Evolutionary conservation across 2,888 invertebrate genomes (phyloP).

Genomic region (Ferrisia virgata): DNA sequence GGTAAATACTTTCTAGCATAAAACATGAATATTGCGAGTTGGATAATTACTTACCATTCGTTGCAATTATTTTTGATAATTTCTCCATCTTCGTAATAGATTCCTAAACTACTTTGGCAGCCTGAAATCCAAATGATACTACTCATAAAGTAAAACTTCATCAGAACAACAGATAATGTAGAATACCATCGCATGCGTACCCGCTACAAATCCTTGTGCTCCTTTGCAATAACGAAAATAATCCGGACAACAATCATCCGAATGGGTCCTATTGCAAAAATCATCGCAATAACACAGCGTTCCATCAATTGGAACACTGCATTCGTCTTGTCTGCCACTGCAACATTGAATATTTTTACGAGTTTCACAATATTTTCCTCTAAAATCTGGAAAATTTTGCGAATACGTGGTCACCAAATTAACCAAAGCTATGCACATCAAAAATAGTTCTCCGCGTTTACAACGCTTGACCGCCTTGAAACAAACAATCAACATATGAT

Average conservation of each 20-base stretch:
- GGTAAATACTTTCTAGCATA: no score
- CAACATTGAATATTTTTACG: slow-evolving; percentile 66
- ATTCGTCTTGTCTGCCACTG: slow-evolving; percentile 70
- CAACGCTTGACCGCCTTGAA: background rate
- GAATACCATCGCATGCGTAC: background rate
- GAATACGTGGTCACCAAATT: background rate
- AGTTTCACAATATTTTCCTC: slow-evolving; percentile 61
- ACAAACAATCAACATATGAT: no score
- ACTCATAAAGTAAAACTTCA: no score
- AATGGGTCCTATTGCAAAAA: slow-evolving; percentile 74
- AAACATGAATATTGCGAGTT: no score
- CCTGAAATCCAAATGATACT: slow-evolving; percentile 50
- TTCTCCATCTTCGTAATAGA: slow-evolving; percentile 57
- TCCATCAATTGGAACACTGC: slow-evolving; percentile 75
- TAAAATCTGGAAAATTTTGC: slow-evolving; percentile 37
- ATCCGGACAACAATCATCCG: slow-evolving; percentile 91
- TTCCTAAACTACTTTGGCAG: slow-evolving; percentile 60
- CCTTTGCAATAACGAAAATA: slow-evolving; percentile 72
- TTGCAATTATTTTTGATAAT: slow-evolving; percentile 68
- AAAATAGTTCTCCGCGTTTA: background rate
- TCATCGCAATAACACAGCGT: slow-evolving; percentile 92
- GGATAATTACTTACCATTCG: slow-evolving; percentile 63
- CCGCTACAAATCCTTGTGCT: background rate
- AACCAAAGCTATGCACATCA: background rate
- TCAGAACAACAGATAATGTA: background rate